phyloP scores from a whole-genome alignment of 2,888 invertebrate species.

The Coleophora deauratella region DNA sequence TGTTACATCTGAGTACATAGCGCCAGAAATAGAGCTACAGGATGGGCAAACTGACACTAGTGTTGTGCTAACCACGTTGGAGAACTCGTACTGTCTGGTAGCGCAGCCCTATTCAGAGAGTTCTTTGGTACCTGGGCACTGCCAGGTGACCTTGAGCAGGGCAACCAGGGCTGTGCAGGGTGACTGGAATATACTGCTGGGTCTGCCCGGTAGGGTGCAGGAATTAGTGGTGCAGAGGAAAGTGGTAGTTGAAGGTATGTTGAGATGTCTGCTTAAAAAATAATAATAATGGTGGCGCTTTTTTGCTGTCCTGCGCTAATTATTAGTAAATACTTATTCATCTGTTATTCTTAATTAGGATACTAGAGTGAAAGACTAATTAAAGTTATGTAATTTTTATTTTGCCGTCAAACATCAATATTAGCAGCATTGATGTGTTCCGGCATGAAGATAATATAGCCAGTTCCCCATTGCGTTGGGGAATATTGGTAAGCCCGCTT shows the following conservation, averaged over 20 bases:
- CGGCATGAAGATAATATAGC: too few relatives aligned
- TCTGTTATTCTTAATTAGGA: too few relatives aligned
- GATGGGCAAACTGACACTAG: constrained; percentile 37
- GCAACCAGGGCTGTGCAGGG: constrained; percentile 60
- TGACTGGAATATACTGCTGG: constrained; percentile 56
- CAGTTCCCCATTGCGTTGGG: too few relatives aligned
- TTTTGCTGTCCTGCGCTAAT: too few relatives aligned
- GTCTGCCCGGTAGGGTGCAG: constrained; percentile 52
- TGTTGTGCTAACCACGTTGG: constrained; percentile 36
- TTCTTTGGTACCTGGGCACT: constrained; percentile 51
- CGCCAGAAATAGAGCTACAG: constrained; percentile 34
- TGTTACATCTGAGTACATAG: constrained; percentile 25
- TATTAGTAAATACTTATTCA: too few relatives aligned
- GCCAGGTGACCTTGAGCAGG: constrained; percentile 45
- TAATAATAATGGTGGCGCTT: too few relatives aligned
- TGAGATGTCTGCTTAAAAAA: too few relatives aligned
- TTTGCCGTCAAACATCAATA: too few relatives aligned
- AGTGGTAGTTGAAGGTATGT: constrained; percentile 49
- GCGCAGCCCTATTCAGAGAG: constrained; percentile 56
- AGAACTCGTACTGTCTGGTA: constrained; percentile 51
- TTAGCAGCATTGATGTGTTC: too few relatives aligned
- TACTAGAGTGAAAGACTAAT: too few relatives aligned
- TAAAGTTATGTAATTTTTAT: too few relatives aligned
- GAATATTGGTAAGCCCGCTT: too few relatives aligned
- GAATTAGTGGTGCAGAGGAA: constrained; percentile 46